These are phyloP conservation scores for Heterocephalus glaber DNA, from an alignment of 2,113 vertebrate genomes.

Conservation along the genomic window DNA sequence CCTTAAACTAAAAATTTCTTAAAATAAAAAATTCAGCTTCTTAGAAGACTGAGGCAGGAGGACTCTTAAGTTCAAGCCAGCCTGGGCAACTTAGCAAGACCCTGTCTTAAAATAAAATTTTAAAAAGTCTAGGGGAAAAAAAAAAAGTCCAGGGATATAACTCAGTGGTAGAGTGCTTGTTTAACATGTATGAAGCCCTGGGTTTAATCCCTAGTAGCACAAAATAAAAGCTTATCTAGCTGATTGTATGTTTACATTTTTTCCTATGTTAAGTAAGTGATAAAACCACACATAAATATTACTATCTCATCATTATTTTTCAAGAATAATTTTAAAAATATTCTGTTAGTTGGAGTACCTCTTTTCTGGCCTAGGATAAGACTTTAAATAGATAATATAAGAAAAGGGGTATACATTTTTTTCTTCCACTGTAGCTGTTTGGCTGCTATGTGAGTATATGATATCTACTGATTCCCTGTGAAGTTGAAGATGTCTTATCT, in stretches of 20 bases:
- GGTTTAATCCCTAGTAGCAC: background rate
- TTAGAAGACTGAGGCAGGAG: background rate
- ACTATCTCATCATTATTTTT: background rate
- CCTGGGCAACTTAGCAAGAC: background rate
- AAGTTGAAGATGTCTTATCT: background rate
- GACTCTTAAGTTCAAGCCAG: background rate
- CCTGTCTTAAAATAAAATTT: background rate
- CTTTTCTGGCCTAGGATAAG: background rate
- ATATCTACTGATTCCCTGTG: background rate
- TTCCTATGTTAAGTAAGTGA: background rate
- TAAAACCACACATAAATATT: background rate
- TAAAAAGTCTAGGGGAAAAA: background rate
- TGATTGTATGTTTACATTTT: background rate
- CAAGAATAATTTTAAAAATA: background rate
- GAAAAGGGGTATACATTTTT: background rate
- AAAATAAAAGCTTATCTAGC: background rate
- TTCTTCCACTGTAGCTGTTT: background rate
- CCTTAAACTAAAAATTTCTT: background rate
- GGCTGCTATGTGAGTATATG: background rate
- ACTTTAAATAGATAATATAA: background rate
- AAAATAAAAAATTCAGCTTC: background rate
- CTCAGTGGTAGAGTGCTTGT: background rate
- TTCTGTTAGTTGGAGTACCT: background rate
- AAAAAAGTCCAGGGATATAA: background rate
- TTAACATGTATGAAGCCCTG: background rate